Percentiles rank a stretch among this genome's conserved stretches.
phyloP scores from a whole-genome alignment of 1,140 invertebrate genomes.

The Condylostylus longicornis region DNA sequence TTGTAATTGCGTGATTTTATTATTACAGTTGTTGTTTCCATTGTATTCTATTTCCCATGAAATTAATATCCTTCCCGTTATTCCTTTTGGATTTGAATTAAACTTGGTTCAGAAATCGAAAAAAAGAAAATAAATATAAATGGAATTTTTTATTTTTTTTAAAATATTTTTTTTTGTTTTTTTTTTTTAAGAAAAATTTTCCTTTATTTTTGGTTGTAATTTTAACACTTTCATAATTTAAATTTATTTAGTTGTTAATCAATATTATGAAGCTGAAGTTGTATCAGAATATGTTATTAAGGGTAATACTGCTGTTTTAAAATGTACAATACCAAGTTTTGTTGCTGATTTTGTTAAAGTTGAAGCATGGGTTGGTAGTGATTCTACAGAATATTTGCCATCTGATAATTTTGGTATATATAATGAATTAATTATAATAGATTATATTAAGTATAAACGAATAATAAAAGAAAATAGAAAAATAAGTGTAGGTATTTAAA shows the following conservation, averaged over 20 bases:
- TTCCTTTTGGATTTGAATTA: no score
- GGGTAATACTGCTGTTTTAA: conserved; percentile 80
- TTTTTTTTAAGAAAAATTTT: background rate
- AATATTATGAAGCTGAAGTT: conserved; percentile 80
- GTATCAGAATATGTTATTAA: conserved; percentile 86
- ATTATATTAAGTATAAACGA: no score
- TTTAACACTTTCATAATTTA: background rate
- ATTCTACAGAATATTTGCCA: conserved; percentile 48
- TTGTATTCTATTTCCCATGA: no score
- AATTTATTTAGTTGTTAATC: conserved; percentile 55
- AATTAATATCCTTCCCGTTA: no score
- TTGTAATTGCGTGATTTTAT: no score
- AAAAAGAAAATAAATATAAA: background rate
- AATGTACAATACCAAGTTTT: conserved; percentile 84
- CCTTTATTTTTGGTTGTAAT: background rate
- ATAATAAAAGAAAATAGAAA: no score
- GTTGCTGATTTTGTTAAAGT: conserved; percentile 82
- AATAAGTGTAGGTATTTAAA: no score
- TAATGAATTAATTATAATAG: no score
- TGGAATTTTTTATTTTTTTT: background rate
- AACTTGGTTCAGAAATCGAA: no score
- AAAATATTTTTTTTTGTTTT: background rate
- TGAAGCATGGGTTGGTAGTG: conserved; percentile 72
- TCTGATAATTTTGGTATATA: conserved; percentile 23
- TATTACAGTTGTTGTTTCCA: no score